phyloP scores from a whole-genome alignment of 37 sponge, comb jelly and placozoan species.

The Eunapius fragilis region DNA sequence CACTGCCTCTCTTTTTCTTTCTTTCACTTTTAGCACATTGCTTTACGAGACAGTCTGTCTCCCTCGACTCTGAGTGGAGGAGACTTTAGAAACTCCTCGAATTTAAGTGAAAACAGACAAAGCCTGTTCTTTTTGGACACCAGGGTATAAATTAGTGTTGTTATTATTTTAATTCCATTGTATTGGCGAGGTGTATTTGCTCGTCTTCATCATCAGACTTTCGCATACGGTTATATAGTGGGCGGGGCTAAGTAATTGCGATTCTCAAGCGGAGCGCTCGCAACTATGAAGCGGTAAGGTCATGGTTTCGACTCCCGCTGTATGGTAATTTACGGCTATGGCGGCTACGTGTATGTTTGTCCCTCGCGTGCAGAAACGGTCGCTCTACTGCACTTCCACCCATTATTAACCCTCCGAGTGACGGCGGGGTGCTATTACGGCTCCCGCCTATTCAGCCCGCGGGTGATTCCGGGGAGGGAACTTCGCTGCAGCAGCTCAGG shows the following conservation, averaged over 20 bases:
- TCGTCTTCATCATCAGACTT: neutral
- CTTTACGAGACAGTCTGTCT: neutral
- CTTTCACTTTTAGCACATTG: neutral
- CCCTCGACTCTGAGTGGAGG: neutral
- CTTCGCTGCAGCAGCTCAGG: neutral
- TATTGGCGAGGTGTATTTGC: neutral
- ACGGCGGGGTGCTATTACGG: neutral
- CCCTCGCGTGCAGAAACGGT: neutral
- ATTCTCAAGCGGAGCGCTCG: neutral
- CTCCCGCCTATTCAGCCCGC: neutral
- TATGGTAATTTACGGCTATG: neutral
- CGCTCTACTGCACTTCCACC: neutral
- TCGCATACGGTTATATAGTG: no score
- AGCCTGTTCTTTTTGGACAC: neutral
- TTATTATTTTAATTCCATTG: neutral
- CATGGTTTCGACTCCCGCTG: neutral
- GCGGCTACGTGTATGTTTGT: neutral
- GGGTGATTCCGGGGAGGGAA: neutral
- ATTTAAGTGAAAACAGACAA: neutral
- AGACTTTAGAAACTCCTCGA: no score
- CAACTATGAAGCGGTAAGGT: neutral
- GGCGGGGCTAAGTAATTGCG: no score
- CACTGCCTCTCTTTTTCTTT: neutral
- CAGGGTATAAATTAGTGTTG: neutral
- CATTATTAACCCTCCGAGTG: neutral